phyloP scores from a whole-genome alignment of 2,113 vertebrate species.

The Notarius lentiginosus region DNA sequence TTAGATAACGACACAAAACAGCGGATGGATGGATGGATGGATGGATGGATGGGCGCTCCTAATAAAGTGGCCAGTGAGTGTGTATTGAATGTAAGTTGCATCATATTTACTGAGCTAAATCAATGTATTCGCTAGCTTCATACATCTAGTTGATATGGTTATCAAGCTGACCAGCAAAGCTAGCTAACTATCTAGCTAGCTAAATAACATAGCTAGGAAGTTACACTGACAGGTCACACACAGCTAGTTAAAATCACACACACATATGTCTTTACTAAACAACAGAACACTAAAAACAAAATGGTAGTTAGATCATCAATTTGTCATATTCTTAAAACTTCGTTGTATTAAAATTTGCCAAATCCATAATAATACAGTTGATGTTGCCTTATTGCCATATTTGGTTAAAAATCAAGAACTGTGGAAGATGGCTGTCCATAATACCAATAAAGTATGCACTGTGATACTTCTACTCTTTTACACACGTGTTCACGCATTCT shows the following conservation, averaged over 20 bases:
- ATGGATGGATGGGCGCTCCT: too few species aligned
- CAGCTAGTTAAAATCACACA: background rate
- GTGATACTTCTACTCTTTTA: background rate
- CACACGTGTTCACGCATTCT: background rate
- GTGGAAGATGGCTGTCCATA: background rate
- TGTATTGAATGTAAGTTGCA: background rate
- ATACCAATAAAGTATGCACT: background rate
- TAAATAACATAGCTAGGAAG: background rate
- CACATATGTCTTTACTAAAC: too few species aligned
- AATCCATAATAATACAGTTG: background rate
- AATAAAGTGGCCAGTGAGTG: too few species aligned
- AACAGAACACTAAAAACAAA: background rate
- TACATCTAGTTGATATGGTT: background rate
- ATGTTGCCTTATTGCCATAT: background rate
- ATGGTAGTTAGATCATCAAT: background rate
- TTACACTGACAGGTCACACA: background rate
- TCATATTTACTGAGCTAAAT: background rate
- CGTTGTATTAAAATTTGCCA: background rate
- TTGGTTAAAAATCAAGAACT: background rate
- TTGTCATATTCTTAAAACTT: background rate
- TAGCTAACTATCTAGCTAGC: background rate
- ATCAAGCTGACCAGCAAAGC: background rate
- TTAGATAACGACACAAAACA: too few species aligned
- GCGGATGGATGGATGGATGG: too few species aligned
- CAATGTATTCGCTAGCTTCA: background rate